A percentile compares a stretch with the other conserved stretches of the same genome.
Conservation (phyloP, 2,888 invertebrate species). For the Shargacucullia verbasci region DNA sequence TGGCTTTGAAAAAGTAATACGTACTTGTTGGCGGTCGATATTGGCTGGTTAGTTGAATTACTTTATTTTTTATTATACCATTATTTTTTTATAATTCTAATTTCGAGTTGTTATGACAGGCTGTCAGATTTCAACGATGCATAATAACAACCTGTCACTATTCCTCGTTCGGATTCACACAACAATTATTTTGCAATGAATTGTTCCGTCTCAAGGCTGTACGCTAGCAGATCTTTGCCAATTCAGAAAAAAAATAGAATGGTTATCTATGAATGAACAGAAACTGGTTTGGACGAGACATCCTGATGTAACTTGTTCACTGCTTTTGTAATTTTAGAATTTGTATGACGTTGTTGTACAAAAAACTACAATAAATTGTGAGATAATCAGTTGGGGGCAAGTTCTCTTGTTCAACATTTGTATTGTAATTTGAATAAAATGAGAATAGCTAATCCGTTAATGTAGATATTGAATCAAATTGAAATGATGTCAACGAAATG, state of each 20-base stretch:
- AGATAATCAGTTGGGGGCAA: slow-evolving; percentile 28
- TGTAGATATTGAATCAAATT: slow-evolving; percentile 4
- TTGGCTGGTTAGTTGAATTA: slow-evolving; percentile 37
- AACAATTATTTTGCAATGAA: slow-evolving; percentile 34
- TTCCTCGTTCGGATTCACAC: slow-evolving; percentile 32
- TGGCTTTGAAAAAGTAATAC: slow-evolving; percentile 51
- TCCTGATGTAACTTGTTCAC: slow-evolving; percentile 48
- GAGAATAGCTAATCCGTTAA: slow-evolving; percentile 1
- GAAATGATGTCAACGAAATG: not conserved
- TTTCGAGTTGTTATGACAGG: slow-evolving; percentile 26
- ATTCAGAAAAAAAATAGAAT: slow-evolving; percentile 59
- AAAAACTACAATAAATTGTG: slow-evolving; percentile 19
- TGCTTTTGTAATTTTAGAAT: slow-evolving; percentile 38
- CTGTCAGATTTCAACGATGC: slow-evolving; percentile 11
- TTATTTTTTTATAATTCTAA: slow-evolving; percentile 6
- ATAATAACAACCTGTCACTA: slow-evolving; percentile 41
- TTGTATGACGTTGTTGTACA: slow-evolving; percentile 28
- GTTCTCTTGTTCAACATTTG: slow-evolving; percentile 10
- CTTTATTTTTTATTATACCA: slow-evolving; percentile 31
- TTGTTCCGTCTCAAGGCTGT: slow-evolving; percentile 53
- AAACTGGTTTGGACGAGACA: slow-evolving; percentile 59
- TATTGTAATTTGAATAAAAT: slow-evolving; percentile 15
- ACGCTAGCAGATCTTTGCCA: slow-evolving; percentile 44
- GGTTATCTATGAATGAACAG: slow-evolving; percentile 63
- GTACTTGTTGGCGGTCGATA: slow-evolving; percentile 20